Percentiles rank a stretch among this genome's conserved stretches.
Evolutionary conservation across 2,888 invertebrate genomes (phyloP).

Genomic region (Clusia tigrina): DNA sequence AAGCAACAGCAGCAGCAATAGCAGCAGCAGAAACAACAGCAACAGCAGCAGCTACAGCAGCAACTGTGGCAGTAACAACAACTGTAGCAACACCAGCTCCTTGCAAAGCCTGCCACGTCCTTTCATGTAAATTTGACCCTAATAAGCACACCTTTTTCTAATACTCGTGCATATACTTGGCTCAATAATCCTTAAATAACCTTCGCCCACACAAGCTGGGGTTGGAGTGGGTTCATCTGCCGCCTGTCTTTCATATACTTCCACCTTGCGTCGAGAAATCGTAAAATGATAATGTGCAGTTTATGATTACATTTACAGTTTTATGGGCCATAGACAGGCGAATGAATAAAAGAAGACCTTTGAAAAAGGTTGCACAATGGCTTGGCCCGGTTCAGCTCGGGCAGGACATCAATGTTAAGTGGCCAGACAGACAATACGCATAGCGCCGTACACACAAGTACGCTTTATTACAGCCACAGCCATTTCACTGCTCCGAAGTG

Average conservation of each 20-base stretch:
- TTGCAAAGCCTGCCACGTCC: background rate
- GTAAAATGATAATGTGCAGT: constrained; percentile 10
- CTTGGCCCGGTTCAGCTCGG: background rate
- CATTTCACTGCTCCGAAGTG: background rate
- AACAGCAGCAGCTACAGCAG: no score
- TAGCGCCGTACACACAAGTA: background rate
- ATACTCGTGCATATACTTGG: background rate
- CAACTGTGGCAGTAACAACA: no score
- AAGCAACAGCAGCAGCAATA: no score
- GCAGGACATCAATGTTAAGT: background rate
- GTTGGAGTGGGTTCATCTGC: no score
- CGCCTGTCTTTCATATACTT: background rate
- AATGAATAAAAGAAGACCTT: constrained; percentile 4
- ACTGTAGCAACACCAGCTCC: no score
- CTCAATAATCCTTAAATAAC: constrained; percentile 9
- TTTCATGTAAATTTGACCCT: background rate
- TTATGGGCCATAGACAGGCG: constrained; percentile 9
- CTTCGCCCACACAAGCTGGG: constrained; percentile 3
- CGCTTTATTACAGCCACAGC: no score
- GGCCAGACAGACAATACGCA: no score
- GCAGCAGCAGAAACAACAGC: no score
- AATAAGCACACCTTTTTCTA: constrained; percentile 6
- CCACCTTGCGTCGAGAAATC: background rate
- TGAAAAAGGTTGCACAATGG: background rate
- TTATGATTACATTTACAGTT: constrained; percentile 11